Base-by-base conservation (phyloP, 2,113 vertebrate genomes). In the Columba janthina region DNA sequence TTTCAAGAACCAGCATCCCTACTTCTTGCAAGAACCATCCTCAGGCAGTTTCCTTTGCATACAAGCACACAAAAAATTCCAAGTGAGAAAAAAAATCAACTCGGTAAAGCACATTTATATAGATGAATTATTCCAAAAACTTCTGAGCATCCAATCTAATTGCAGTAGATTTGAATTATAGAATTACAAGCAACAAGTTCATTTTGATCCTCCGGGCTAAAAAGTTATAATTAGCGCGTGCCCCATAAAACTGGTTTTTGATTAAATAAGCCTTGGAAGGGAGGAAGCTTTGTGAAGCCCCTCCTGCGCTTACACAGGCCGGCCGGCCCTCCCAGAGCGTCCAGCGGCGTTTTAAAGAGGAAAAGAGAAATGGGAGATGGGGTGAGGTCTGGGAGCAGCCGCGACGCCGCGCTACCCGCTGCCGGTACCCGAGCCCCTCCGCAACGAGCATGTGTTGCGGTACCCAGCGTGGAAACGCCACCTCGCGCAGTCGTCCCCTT, bases 211-310 rank as follows among this genome's bases (percentile, higher is more conserved):
- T 85, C 77, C 10, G 14, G 96, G 95, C 93, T 95, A 84, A 87
- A 67, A 93, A 96, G 95, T 87, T 91, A 91, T 95, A 94, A 96
- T 96, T 74, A 95, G 90, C 14, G 1, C 88, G 31, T 8, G 82
- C 88, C 53, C 96, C 96, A 93, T 86, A 92, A 94, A 95, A 86
- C 84, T 93, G 75, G 66, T 67, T 96, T 96, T 97, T 97, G 97
- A 97, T 97, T 97, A 97, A 97, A 95, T 57, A 93, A 81, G 77
- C 26, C 81, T 92, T 4, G 2, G 81, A 91, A 78, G 2, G 20
- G 75, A 83, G 89, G 85, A 62, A 80, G 31, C 40, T 96, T 78
- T 83, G 62, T 1, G 12, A 48, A 40, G 87, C 92, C 84, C 76
- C 60, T 71, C 76, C 93, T 76, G 70, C 1, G 0, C 80, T 89